Conservation (phyloP, 2,797 vertebrate species). For the Orestias chungarensis region DNA sequence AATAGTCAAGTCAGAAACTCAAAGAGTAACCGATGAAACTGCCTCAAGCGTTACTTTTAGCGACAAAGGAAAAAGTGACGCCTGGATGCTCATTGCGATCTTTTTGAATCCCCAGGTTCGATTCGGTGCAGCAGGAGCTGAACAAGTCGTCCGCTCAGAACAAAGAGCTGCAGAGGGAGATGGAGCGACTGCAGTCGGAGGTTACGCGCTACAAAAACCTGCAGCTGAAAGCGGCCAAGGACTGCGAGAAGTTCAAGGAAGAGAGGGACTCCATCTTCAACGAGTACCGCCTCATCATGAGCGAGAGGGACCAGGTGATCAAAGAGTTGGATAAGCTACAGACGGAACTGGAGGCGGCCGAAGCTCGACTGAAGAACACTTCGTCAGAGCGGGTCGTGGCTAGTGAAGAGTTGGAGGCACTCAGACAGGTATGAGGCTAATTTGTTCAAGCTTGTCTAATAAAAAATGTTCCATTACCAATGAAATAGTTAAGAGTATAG, state of each 20-base stretch:
- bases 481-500: background rate
- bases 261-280: constrained; percentile 98
- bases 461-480: background rate
- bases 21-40: too few relatives aligned
- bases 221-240: constrained; percentile 91
- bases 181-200: constrained; percentile 95
- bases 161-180: constrained; percentile 95
- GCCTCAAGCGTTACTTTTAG: too few relatives aligned
- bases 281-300: constrained; percentile 98
- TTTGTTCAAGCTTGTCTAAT: background rate
- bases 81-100: background rate
- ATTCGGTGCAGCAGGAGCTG: constrained; percentile 93
- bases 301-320: constrained; percentile 98
- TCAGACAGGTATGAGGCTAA: constrained; percentile 88
- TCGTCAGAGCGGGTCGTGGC: constrained; percentile 94
- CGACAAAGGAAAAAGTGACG: too few relatives aligned
- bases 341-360: constrained; percentile 93
- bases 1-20: too few relatives aligned
- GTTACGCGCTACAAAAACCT: constrained; percentile 94
- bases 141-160: constrained; percentile 92
- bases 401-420: constrained; percentile 94
- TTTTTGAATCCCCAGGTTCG: constrained; percentile 82
- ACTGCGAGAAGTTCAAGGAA: constrained; percentile 97
- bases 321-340: constrained; percentile 98
- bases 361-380: constrained; percentile 94